A percentile compares a stretch with the other conserved stretches of the same genome.
Evolutionary conservation across 2,113 vertebrate genomes (phyloP).

Genomic region (Cyrtonyx montezumae): DNA sequence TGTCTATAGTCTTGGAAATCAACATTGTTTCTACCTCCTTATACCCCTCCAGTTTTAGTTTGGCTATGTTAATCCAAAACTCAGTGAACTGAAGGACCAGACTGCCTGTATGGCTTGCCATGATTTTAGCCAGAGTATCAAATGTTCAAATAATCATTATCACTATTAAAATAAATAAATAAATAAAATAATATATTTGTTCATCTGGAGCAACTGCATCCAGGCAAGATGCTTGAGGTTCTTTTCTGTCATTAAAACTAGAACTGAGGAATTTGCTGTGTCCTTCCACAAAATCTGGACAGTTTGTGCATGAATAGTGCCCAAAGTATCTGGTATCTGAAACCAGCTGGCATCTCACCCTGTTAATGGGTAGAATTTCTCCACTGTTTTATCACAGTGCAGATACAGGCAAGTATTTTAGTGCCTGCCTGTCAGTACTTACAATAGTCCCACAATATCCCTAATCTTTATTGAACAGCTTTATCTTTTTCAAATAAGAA

Average conservation of each 20-base stretch:
- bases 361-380: background rate
- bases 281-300: background rate
- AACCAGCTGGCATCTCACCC: background rate
- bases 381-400: constrained; percentile 10
- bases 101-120: background rate
- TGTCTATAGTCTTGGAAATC: background rate
- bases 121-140: background rate
- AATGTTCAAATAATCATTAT: background rate
- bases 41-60: fast-evolving
- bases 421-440: background rate
- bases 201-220: background rate
- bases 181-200: background rate
- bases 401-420: background rate
- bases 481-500: constrained; percentile 68
- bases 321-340: background rate
- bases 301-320: background rate
- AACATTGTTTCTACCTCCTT: background rate
- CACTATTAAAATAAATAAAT: background rate
- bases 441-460: background rate
- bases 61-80: background rate
- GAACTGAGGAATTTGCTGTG: background rate
- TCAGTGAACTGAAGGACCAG: background rate
- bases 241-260: background rate
- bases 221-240: background rate
- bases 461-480: constrained; percentile 23